These are phyloP conservation scores for Coreoperca whiteheadi DNA, from an alignment of 2,113 vertebrate species.

Conservation along the genomic window DNA sequence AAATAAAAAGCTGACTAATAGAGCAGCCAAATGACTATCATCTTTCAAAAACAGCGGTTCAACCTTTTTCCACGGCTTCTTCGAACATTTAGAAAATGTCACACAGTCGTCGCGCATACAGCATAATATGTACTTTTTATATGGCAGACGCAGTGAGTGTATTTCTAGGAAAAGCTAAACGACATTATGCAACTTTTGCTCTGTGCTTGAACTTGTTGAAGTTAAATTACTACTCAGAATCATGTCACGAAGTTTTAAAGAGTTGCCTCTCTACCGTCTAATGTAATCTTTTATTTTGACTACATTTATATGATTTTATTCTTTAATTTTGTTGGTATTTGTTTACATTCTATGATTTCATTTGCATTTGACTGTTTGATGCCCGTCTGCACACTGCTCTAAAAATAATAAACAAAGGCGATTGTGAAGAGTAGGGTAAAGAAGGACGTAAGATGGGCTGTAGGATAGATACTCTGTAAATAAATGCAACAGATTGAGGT, in stretches of 20 bases:
- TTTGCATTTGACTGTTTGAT: neutral
- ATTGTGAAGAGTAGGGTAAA: neutral
- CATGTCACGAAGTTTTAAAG: neutral
- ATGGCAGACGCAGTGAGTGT: neutral
- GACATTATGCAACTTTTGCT: neutral
- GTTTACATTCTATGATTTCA: neutral
- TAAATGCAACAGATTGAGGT: constrained; percentile 4
- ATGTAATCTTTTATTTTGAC: neutral
- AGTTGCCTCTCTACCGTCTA: neutral
- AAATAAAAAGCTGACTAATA: constrained; percentile 1
- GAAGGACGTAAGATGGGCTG: neutral
- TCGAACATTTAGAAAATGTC: constrained; percentile 34
- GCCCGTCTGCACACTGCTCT: neutral
- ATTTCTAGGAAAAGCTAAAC: neutral
- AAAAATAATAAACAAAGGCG: neutral
- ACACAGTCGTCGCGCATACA: neutral
- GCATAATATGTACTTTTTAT: neutral
- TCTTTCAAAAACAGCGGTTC: constrained; percentile 28
- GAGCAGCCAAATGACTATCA: constrained; percentile 7
- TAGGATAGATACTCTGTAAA: neutral
- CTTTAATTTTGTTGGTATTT: neutral
- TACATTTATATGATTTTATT: neutral
- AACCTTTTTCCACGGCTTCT: constrained; percentile 16
- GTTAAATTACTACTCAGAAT: neutral
- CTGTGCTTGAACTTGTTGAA: neutral